phyloP scores from a whole-genome alignment of 2,888 invertebrate genomes.

The Girardia tigrina region DNA sequence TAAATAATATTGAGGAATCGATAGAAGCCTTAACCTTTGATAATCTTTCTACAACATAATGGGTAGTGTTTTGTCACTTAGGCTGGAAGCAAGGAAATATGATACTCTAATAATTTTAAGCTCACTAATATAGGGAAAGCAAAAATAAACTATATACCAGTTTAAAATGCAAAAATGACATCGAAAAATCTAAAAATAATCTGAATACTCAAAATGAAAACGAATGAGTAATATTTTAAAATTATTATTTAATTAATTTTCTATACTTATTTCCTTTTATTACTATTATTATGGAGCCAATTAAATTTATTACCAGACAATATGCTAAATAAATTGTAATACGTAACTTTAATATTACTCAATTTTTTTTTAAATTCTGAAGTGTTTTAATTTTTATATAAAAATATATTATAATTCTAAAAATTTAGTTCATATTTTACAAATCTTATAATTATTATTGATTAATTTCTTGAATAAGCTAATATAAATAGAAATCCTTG shows the following conservation, averaged over 20 bases:
- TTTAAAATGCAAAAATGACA: not conserved
- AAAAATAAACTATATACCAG: not conserved
- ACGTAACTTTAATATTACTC: too few species aligned
- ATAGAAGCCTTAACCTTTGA: not conserved
- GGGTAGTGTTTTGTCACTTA: too few species aligned
- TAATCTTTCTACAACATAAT: not conserved
- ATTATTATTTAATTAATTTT: not conserved
- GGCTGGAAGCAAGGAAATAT: not conserved
- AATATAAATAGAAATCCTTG: too few species aligned
- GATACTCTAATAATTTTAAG: slow-evolving; percentile 18
- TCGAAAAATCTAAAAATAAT: not conserved
- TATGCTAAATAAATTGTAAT: too few species aligned
- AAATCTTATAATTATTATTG: too few species aligned
- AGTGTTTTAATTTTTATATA: too few species aligned
- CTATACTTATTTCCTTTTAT: not conserved
- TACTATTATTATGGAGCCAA: not conserved
- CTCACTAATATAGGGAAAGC: slow-evolving; percentile 7
- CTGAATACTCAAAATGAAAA: not conserved
- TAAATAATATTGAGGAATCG: not conserved
- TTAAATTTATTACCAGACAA: not conserved
- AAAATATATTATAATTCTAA: too few species aligned
- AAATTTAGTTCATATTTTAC: too few species aligned
- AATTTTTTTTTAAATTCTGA: too few species aligned
- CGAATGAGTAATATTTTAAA: not conserved
- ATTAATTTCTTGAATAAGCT: too few species aligned